Evolutionary conservation across 2,113 vertebrate species (phyloP).

Genomic region (Alexandromys fortis): DNA sequence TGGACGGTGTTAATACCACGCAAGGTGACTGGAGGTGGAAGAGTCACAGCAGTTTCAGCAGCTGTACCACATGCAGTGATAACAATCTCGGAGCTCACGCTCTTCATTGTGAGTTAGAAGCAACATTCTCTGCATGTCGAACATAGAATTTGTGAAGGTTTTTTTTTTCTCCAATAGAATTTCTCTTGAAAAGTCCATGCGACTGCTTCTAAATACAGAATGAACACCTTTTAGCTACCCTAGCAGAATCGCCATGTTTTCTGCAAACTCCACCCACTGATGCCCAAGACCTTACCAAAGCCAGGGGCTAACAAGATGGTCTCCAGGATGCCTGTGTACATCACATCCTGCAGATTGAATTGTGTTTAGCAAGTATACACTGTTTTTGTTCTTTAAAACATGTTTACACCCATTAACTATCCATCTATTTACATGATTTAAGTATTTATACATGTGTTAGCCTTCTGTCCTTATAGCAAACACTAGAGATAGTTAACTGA

Average conservation of each 20-base stretch:
- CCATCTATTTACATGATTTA: not conserved
- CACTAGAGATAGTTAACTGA: not conserved
- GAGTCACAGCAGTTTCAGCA: not conserved
- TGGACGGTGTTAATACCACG: not conserved
- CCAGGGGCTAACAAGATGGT: not conserved
- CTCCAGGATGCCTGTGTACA: not conserved
- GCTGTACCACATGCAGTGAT: not conserved
- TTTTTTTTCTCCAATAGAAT: not conserved
- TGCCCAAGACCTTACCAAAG: not conserved
- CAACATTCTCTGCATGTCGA: not conserved
- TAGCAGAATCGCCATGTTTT: not conserved
- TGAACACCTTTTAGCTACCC: not conserved
- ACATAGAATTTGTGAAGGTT: not conserved
- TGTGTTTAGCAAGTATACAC: not conserved
- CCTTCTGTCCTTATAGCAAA: not conserved
- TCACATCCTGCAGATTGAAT: not conserved
- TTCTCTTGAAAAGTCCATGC: not conserved
- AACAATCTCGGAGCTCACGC: not conserved
- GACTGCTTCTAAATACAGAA: not conserved
- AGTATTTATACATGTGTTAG: not conserved
- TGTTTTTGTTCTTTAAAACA: not conserved
- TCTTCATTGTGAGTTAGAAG: not conserved
- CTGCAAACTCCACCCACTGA: not conserved
- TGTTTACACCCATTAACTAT: not conserved
- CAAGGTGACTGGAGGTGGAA: not conserved